These are phyloP conservation scores for Osedax fenrisi DNA, from an alignment of 2,888 invertebrate species.

Conservation along the genomic window DNA sequence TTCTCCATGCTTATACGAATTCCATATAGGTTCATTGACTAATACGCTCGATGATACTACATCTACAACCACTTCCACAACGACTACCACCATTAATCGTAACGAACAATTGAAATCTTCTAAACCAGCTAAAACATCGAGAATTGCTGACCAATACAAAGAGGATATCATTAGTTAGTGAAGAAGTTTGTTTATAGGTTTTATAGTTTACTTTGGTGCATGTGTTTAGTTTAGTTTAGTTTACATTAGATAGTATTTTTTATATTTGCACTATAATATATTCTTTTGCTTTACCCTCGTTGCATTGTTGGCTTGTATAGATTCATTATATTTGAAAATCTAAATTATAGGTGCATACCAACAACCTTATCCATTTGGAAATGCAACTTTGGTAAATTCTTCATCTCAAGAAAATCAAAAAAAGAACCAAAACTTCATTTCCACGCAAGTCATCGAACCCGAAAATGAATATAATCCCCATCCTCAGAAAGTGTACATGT, in stretches of 20 bases:
- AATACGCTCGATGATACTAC: background rate
- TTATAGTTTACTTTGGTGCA: background rate
- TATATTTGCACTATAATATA: too few relatives aligned
- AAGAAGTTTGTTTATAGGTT: background rate
- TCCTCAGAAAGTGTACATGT: conserved; percentile 36
- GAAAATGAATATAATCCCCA: conserved; percentile 38
- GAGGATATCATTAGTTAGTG: background rate
- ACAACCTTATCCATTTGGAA: conserved; percentile 34
- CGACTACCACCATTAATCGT: background rate
- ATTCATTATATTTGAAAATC: background rate
- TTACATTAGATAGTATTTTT: background rate
- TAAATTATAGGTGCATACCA: background rate
- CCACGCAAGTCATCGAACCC: conserved; percentile 36
- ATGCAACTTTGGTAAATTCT: background rate
- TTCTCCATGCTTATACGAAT: too few relatives aligned
- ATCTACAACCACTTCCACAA: background rate
- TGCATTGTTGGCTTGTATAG: too few relatives aligned
- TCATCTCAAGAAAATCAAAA: background rate
- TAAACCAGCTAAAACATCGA: background rate
- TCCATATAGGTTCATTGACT: too few relatives aligned
- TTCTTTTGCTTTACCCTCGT: too few relatives aligned
- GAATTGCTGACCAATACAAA: background rate
- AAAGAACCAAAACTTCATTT: conserved; percentile 38
- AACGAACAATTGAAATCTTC: background rate
- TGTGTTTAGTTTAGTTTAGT: background rate